Evolutionary conservation across 1,140 invertebrate genomes (phyloP), one percentile per base, ranked within the genome.

Genomic region (Bombus confusus): DNA sequence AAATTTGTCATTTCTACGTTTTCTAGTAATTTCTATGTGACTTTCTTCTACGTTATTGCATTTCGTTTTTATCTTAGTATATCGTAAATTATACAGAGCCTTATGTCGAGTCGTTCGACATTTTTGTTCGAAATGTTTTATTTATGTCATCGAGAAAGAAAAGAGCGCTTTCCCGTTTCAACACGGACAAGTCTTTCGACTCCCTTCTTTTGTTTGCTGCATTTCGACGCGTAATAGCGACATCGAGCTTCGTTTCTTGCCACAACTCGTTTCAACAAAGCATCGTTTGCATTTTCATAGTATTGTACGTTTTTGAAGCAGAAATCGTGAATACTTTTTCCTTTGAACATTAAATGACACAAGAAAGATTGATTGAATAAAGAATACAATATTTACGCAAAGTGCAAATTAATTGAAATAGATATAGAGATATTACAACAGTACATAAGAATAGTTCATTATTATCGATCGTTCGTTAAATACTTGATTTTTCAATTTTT

Each of bases 141-240:
- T 83, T 76, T 83, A 37, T 64, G n/a, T 28, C 2, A 47, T 47
- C 43, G n/a, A 71, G 37, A 62, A 43, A 68, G 62, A 80, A 62
- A 71, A 34, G n/a, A 73, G n/a, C 22, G 34, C n/a, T 57, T 15
- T n/a, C 28, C 10, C 34, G 31, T 66, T 74, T 62, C 39, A 66
- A 41, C 72, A 52, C 34, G 47, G 10, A 31, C 22, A 71, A 34
- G 39, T 41, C 39, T 82, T 72, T 43, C 43, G 25, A 69, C 2
- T 66, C 25, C 22, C 41, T 76, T 39, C 39, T 66, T 71, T 75
- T 68, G 73, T 83, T 76, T 66, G 31, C 28, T 28, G 39, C 37
- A 71, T 73, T 73, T 81, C 52, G 37, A 74, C 47, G 80, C 62
- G 62, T 68, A 52, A 83, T 52, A 73, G 62, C 47, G 59, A 83